Evolutionary conservation across 2,113 vertebrate genomes (phyloP).

Genomic region (Eulacestoma nigropectus): DNA sequence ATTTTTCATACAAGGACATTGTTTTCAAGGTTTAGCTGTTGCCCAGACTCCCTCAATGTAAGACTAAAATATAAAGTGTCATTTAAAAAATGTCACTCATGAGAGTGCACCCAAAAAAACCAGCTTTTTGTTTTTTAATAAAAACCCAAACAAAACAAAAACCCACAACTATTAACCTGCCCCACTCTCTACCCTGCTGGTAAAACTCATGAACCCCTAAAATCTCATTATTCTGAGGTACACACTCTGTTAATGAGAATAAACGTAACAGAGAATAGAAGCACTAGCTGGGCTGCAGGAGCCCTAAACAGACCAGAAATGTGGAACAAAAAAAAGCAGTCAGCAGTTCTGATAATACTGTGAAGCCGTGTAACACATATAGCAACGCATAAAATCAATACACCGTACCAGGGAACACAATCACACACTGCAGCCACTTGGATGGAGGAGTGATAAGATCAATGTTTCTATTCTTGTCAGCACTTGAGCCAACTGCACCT

Average conservation of each 20-base stretch:
- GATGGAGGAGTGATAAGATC: neutral
- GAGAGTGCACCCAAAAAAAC: neutral
- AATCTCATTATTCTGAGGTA: neutral
- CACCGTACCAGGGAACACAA: neutral
- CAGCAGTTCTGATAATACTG: neutral
- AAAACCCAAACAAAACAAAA: neutral
- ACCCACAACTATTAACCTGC: neutral
- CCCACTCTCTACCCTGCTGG: neutral
- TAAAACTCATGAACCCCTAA: neutral
- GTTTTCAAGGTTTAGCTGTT: neutral
- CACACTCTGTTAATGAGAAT: neutral
- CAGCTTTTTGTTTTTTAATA: neutral
- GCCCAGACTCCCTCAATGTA: neutral
- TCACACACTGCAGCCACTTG: neutral
- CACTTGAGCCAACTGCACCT: neutral
- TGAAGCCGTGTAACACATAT: neutral
- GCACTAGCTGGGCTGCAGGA: neutral
- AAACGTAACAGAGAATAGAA: neutral
- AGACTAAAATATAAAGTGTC: neutral
- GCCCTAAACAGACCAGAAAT: neutral
- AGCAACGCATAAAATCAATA: constrained; percentile 18
- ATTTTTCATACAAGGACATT: neutral
- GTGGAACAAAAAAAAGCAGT: neutral
- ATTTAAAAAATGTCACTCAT: neutral
- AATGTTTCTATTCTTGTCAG: constrained; percentile 11